Percentiles rank a stretch among this genome's conserved stretches.
phyloP scores from a whole-genome alignment of 2,888 invertebrate genomes.

The Ormyrus nitidulus region DNA sequence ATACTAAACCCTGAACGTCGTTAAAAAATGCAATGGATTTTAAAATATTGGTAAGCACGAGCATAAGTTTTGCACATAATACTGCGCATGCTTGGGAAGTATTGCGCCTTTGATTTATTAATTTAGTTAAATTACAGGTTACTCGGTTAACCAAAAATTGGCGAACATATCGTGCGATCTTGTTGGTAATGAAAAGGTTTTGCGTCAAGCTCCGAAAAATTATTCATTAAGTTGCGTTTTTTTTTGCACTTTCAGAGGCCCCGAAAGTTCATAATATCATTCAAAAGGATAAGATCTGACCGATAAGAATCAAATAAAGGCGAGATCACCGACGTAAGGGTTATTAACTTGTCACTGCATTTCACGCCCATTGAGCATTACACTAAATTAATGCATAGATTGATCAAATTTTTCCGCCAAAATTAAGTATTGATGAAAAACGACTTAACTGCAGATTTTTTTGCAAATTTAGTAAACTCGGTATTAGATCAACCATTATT shows the following conservation, averaged over 20 bases:
- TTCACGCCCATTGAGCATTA: slow-evolving; percentile 53
- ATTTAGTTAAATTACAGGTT: slow-evolving; percentile 21
- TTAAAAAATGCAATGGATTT: too few relatives aligned
- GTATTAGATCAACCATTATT: background rate
- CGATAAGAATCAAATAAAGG: slow-evolving; percentile 62
- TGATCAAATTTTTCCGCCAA: background rate
- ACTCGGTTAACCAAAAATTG: slow-evolving; percentile 17
- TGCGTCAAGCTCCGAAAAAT: slow-evolving; percentile 12
- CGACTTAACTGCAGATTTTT: background rate
- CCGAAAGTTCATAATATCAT: slow-evolving; percentile 34
- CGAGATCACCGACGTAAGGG: slow-evolving; percentile 58
- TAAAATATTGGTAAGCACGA: background rate
- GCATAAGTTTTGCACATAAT: slow-evolving; percentile 2
- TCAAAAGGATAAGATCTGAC: slow-evolving; percentile 35
- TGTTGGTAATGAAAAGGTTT: slow-evolving; percentile 38
- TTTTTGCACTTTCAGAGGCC: background rate
- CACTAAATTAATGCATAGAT: slow-evolving; percentile 30
- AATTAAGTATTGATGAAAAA: too few relatives aligned
- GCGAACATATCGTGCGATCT: slow-evolving; percentile 4
- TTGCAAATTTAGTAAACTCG: background rate
- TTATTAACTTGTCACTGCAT: slow-evolving; percentile 65
- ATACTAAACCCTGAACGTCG: too few relatives aligned
- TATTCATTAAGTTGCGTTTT: slow-evolving; percentile 27
- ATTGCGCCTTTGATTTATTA: slow-evolving; percentile 35
- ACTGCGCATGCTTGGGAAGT: background rate